Evolutionary conservation across 2,888 invertebrate genomes (phyloP), one percentile per base, ranked within the genome.

Genomic region (Eupithecia subfuscata): DNA sequence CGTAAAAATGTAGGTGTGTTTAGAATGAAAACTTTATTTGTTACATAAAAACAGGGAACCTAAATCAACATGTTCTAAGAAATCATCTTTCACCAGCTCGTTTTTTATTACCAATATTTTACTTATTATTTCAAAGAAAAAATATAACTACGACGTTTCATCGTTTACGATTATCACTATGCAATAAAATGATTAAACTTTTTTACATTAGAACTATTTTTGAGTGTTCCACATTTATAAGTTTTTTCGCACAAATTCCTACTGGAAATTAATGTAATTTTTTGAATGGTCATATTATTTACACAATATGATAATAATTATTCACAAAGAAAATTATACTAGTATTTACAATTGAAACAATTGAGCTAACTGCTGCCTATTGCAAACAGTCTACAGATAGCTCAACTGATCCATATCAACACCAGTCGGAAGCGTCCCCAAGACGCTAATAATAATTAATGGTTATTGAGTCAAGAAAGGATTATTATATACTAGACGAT

Each of bases 101-200:
- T 60, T 60, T 60, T 25, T 25, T 60, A 60, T 60, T 25, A 25
- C 25, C 5, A 60, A 22, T 56, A 56, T 56, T 56, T 60, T 60
- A 60, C 6, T 5, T n/a, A 60, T 25, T 60, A 60, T 60, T 60
- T 60, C 14, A 60, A 56, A 60, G 22, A 60, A 56, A 60, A 60
- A 60, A 60, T 60, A 25, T 70, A 64, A 56, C 45, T 37, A 37
- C 43, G n/a, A 52, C 56, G 25, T 56, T 71, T 69, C 37, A 71
- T 71, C 69, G 71, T 76, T 73, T 76, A 73, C 45, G 70, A 63
- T 76, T 73, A 73, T 71, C 40, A 48, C 73, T 63, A 43, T 65
- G 73, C 45, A 52, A 69, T 73, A 73, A 73, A 73, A 34, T 72
- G 71, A 70, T 69, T 56, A 22, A 52, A 52, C n/a, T 22, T 52